phyloP scores from a whole-genome alignment of 92 coral and sea anemone genomes.

The Parazoanthus atlanticus region DNA sequence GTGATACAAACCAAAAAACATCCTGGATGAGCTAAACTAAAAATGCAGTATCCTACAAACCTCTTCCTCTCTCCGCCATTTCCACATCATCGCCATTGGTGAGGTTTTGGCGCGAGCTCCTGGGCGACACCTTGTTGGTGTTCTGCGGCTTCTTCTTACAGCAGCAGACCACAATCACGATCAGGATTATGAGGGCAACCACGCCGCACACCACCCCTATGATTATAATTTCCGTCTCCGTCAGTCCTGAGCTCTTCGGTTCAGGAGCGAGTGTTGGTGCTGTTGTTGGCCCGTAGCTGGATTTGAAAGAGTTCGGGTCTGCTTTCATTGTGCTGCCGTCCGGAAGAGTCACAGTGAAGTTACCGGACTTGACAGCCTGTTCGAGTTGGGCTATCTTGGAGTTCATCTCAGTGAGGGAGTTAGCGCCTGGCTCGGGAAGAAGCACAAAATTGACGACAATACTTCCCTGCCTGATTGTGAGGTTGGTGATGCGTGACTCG shows the following conservation, averaged over 20 bases:
- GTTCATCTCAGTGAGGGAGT: constrained; percentile 29
- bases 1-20: background rate
- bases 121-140: constrained; percentile 54
- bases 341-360: constrained; percentile 56
- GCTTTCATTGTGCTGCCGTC: constrained; percentile 54
- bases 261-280: constrained; percentile 27
- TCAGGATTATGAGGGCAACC: constrained; percentile 50
- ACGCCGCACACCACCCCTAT: constrained; percentile 65
- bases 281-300: background rate
- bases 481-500: constrained; percentile 52
- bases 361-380: constrained; percentile 46
- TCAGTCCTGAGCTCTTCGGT: constrained; percentile 47
- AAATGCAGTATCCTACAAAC: background rate
- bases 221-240: constrained; percentile 65
- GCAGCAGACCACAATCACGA: constrained; percentile 54
- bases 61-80: constrained; percentile 59
- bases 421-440: constrained; percentile 44
- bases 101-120: constrained; percentile 32
- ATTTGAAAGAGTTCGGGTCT: constrained; percentile 59
- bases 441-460: constrained; percentile 58
- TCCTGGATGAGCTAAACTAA: no score
- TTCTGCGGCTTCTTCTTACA: constrained; percentile 42
- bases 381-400: constrained; percentile 33
- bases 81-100: constrained; percentile 50
- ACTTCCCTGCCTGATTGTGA: constrained; percentile 61